These are phyloP conservation scores for Leptopilina syphax DNA, from an alignment of 2,888 invertebrate species.

Conservation along the genomic window DNA sequence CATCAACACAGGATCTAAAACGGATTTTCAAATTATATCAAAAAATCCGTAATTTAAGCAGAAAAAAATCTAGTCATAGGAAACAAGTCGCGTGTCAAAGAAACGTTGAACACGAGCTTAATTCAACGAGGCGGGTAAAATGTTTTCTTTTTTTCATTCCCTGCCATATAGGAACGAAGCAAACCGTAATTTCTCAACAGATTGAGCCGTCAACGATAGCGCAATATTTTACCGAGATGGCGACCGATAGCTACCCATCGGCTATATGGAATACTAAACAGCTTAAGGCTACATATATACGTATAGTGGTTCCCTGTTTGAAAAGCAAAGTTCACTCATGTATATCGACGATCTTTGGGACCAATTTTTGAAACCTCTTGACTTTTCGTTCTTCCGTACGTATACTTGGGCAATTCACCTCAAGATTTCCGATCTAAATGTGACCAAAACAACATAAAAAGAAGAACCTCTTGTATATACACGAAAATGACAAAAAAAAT, in stretches of 20 bases:
- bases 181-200: constrained; percentile 64
- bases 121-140: constrained; percentile 25
- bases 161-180: constrained; percentile 43
- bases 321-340: constrained; percentile 51
- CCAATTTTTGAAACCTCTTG: constrained; percentile 42
- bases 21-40: too few relatives aligned
- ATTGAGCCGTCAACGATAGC: constrained; percentile 72
- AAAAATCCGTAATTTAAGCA: too few relatives aligned
- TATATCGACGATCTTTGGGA: constrained; percentile 62
- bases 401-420: constrained; percentile 44
- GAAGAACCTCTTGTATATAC: neutral
- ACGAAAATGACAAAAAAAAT: neutral
- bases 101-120: constrained; percentile 23
- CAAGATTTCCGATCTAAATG: constrained; percentile 51
- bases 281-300: constrained; percentile 51
- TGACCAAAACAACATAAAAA: constrained; percentile 6
- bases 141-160: constrained; percentile 26
- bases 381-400: constrained; percentile 60
- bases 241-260: constrained; percentile 69
- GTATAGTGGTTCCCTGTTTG: constrained; percentile 44
- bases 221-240: constrained; percentile 71
- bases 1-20: too few relatives aligned
- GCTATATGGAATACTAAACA: constrained; percentile 69
- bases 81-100: constrained; percentile 28
- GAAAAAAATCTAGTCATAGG: too few relatives aligned